phyloP scores from a whole-genome alignment of 2,888 invertebrate genomes.

The Callosobruchus maculatus region DNA sequence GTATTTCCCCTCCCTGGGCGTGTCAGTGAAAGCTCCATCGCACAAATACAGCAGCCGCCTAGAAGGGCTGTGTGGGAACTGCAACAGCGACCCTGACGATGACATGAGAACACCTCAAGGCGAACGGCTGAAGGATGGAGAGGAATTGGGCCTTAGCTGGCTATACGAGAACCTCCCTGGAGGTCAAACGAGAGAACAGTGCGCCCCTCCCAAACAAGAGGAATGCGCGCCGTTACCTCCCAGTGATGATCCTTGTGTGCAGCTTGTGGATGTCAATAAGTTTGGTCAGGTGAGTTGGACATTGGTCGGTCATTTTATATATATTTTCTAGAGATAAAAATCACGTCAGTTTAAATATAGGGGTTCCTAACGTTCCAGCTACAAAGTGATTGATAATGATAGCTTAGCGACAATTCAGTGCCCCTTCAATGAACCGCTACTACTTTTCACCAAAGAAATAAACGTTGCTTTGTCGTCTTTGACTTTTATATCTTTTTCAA shows the following conservation, averaged over 20 bases:
- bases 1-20: slow-evolving; percentile 50
- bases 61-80: slow-evolving; percentile 79
- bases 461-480: no score
- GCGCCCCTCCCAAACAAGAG: slow-evolving; percentile 39
- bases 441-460: no score
- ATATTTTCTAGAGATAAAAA: no score
- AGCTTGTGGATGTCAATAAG: slow-evolving; percentile 55
- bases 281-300: slow-evolving; percentile 52
- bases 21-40: slow-evolving; percentile 65
- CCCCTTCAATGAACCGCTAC: no score
- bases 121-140: slow-evolving; percentile 52
- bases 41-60: slow-evolving; percentile 66
- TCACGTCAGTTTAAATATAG: no score
- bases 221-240: slow-evolving; percentile 53
- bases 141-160: slow-evolving; percentile 58
- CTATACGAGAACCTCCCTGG: slow-evolving; percentile 49
- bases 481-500: no score
- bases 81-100: slow-evolving; percentile 58
- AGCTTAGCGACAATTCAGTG: no score
- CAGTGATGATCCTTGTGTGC: slow-evolving; percentile 64
- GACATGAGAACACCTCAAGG: slow-evolving; percentile 57
- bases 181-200: slow-evolving; percentile 40
- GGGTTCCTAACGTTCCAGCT: no score
- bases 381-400: no score
- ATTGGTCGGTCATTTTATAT: no score